Evolutionary conservation across 2,888 invertebrate species (phyloP), one percentile per base, ranked within the genome.

Genomic region (Brachynemurus nebulosus): DNA sequence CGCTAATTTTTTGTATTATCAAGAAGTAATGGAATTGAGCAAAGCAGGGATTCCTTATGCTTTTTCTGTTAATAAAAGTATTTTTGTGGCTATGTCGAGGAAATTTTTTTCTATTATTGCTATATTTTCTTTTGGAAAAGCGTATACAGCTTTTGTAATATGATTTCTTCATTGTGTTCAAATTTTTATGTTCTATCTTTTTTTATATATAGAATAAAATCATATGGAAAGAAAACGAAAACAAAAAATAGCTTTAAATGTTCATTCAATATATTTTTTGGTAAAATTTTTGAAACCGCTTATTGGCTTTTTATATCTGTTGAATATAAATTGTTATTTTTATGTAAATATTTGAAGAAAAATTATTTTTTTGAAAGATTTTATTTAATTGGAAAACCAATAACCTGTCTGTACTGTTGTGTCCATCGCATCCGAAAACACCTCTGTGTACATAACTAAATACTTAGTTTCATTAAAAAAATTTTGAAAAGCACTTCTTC

Each of bases 11-110:
- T n/a, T n/a, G n/a, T n/a, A n/a, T n/a, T n/a, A n/a, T n/a, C n/a
- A n/a, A n/a, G n/a, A n/a, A n/a, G n/a, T n/a, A 30, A 30, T 30
- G 30, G 30, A 30, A 30, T 30, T 30, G 30, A 30, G 30, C 30
- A 30, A 30, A 30, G 30, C 30, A 30, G 30, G 30, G 30, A 14
- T 30, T 30, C 30, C 4, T 30, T 30, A 30, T 30, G 30, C 30
- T 30, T 30, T 30, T 30, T 30, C 11, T 6, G 30, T 30, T 30
- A 23, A 23, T 23, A 30, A 30, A 30, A 30, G 14, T 11, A 30
- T 30, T n/a, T n/a, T n/a, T 30, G 30, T 30, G n/a, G 30, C 30
- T 30, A 30, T 30, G n/a, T 30, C 30, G 30, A 12, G 14, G n/a
- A 30, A 30, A 30, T n/a, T 30, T n/a, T 30, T n/a, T 14, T 12